Evolutionary conservation across 2,888 invertebrate genomes (phyloP).

Genomic region (Caenorhabditis sp.): DNA sequence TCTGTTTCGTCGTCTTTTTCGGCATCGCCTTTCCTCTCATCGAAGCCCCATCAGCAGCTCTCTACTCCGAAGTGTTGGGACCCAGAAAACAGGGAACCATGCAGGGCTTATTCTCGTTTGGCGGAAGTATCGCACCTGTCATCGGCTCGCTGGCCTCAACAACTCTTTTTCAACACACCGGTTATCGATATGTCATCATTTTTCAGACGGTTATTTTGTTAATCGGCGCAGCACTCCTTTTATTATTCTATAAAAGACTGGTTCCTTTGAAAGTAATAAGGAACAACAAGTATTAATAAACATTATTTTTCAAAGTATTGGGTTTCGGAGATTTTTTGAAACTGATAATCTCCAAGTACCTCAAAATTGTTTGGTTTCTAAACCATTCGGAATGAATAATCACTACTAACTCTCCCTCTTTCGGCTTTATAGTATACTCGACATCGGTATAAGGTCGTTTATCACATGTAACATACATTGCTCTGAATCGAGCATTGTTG

Average conservation of each 20-base stretch:
- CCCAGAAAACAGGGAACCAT: conserved; percentile 42
- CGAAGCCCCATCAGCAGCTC: conserved; percentile 18
- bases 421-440: too few relatives aligned
- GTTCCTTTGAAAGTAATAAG: conserved; percentile 26
- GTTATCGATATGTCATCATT: conserved; percentile 26
- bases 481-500: too few relatives aligned
- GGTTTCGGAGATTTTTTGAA: too few relatives aligned
- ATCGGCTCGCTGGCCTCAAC: conserved; percentile 28
- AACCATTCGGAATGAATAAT: too few relatives aligned
- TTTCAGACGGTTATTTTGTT: conserved; percentile 12
- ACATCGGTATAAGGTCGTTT: too few relatives aligned
- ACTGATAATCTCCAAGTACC: too few relatives aligned
- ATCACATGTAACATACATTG: too few relatives aligned
- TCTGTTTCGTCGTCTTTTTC: conserved; percentile 26
- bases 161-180: conserved; percentile 18
- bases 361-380: too few relatives aligned
- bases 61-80: conserved; percentile 34
- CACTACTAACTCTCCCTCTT: too few relatives aligned
- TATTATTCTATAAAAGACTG: conserved; percentile 18
- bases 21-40: conserved; percentile 33
- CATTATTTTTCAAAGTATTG: too few relatives aligned
- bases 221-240: conserved; percentile 15
- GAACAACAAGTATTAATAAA: neutral
- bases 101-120: conserved; percentile 34
- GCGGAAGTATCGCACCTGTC: conserved; percentile 32